Conservation (phyloP, 2,113 vertebrate species). For the Erpornis zantholeuca region DNA sequence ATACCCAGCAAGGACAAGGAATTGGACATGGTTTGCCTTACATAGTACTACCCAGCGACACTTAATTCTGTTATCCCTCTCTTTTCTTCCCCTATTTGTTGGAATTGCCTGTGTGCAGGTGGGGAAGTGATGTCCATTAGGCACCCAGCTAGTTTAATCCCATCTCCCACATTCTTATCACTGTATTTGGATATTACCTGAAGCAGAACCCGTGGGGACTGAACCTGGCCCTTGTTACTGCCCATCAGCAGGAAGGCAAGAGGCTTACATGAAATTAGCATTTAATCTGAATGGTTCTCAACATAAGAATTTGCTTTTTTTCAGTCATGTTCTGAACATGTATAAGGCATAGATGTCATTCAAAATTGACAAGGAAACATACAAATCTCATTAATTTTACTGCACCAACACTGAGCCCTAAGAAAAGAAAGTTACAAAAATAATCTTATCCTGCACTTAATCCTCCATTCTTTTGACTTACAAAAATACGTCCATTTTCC, state of each 20-base stretch:
- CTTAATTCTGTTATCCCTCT: rapidly evolving
- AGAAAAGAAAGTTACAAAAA: not conserved
- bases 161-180: not conserved
- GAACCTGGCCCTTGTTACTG: not conserved
- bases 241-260: not conserved
- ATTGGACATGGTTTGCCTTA: not conserved
- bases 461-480: not conserved
- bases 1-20: not conserved
- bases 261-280: not conserved
- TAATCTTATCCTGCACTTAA: not conserved
- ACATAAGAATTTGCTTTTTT: not conserved
- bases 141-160: not conserved
- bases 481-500: not conserved
- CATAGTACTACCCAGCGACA: rapidly evolving
- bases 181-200: not conserved
- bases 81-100: not conserved
- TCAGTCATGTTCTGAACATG: not conserved
- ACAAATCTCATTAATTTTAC: not conserved
- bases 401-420: not conserved
- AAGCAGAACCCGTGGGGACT: not conserved
- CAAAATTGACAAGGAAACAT: not conserved
- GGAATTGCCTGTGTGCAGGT: not conserved
- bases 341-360: not conserved
- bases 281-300: not conserved
- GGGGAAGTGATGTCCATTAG: not conserved